Conservation (phyloP, 2,888 invertebrate species). For the Rhagonycha lutea region DNA sequence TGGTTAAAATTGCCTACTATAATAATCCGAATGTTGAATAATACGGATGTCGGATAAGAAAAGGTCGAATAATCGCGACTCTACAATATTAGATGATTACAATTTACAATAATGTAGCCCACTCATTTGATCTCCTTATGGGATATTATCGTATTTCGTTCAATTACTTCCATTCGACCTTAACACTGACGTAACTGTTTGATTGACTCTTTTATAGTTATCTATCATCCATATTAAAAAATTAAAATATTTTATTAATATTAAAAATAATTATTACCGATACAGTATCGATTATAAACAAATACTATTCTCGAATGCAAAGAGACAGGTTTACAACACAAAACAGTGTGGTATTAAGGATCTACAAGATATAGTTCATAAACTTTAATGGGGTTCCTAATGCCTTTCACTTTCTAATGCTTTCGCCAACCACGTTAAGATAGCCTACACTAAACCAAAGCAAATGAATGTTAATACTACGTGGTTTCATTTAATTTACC, state of each 20-base stretch:
- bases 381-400: background rate
- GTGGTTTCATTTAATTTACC: background rate
- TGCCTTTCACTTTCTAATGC: background rate
- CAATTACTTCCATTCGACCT: background rate
- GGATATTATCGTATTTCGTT: too few relatives aligned
- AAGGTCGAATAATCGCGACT: too few relatives aligned
- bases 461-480: background rate
- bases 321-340: background rate
- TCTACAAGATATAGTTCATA: background rate
- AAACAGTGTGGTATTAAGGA: background rate
- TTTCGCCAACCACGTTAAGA: background rate
- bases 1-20: too few relatives aligned
- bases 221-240: too few relatives aligned
- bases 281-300: background rate
- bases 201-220: background rate
- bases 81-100: background rate
- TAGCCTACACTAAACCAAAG: background rate
- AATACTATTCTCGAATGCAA: background rate
- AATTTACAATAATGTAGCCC: too few relatives aligned
- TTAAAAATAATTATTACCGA: background rate
- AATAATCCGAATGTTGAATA: too few relatives aligned
- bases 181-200: background rate
- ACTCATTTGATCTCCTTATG: too few relatives aligned
- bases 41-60: too few relatives aligned
- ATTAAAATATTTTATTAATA: background rate